phyloP scores from a whole-genome alignment of 2,113 vertebrate species.

The Bambusicola thoracicus region DNA sequence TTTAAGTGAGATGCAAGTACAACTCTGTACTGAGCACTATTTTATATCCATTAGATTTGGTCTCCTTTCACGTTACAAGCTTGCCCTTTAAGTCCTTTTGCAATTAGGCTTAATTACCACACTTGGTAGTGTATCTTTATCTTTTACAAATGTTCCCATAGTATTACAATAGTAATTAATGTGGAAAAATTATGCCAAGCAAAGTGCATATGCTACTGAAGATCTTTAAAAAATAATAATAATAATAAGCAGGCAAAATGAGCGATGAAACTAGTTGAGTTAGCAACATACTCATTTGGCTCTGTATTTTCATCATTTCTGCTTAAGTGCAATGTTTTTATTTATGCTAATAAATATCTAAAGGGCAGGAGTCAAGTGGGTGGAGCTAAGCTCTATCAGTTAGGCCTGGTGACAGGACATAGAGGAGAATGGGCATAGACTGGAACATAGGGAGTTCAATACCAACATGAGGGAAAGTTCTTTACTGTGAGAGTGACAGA shows the following conservation, averaged over 20 bases:
- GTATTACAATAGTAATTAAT: background rate
- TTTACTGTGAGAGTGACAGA: too few species aligned
- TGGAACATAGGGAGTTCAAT: too few species aligned
- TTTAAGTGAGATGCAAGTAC: background rate
- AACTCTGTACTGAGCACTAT: background rate
- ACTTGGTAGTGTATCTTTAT: background rate
- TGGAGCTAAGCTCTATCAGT: too few species aligned
- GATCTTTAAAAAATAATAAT: background rate
- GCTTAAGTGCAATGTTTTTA: background rate
- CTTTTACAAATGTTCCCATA: background rate
- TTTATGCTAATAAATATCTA: too few species aligned
- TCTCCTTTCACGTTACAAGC: background rate
- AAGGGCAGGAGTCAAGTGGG: too few species aligned
- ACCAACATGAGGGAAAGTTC: too few species aligned
- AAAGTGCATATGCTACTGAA: background rate
- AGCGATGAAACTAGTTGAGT: background rate
- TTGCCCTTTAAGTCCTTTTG: conserved; percentile 7
- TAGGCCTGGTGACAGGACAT: too few species aligned
- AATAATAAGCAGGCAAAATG: background rate
- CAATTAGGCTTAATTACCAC: background rate
- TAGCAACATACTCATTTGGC: background rate
- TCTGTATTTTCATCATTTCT: background rate
- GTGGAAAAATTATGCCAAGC: background rate
- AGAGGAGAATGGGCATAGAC: too few species aligned
- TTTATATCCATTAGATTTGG: background rate